Evolutionary conservation across 2,113 vertebrate genomes (phyloP), one percentile per base, ranked within the genome.

Genomic region (Riparia riparia): DNA sequence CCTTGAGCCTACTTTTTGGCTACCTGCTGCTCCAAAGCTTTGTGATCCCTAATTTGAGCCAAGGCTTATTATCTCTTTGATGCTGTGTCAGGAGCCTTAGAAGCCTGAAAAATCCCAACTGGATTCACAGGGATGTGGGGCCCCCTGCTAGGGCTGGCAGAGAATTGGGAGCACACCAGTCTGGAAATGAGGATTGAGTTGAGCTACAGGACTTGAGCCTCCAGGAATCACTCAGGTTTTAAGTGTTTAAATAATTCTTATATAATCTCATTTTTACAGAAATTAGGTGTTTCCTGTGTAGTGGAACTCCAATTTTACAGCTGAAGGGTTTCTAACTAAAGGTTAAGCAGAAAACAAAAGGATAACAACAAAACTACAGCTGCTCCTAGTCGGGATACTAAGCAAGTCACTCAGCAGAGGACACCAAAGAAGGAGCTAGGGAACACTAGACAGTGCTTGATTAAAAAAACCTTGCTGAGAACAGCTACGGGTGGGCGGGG

Each of bases 201-300:
- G 42, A 87, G 22, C 39, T 71, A 34, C 20, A 78, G 39, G 65
- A 86, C 34, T 63, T 84, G 42, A 87, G 31, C 8, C 85, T 79
- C 18, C 41, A 92, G 41, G 15, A 19, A 22, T 79, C 31, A 10
- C 19, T 82, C 14, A 28, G 47, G 12, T 65, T 85, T 73, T 41
- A 93, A 80, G 9, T 14, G 9, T 45, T 90, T 87, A 50, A 72
- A 1, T 88, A 3, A 16, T 64, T 91, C 71, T 63, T 73, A 54
- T 58, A 49, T n/a, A 69, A 70, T 70, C 73, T 78, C 83, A 44
- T 83, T 94, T 95, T 78, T 66, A 68, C 56, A 90, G 68, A 92
- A 92, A 54, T 25, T 5, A 86, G 18, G 24, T 37, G 44, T 78
- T 92, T 95, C 76, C 60, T 81, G 54, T 66, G 32, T 25, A 70